Conservation (phyloP, 2,113 vertebrate genomes). For the Chaenogobius annularis region DNA sequence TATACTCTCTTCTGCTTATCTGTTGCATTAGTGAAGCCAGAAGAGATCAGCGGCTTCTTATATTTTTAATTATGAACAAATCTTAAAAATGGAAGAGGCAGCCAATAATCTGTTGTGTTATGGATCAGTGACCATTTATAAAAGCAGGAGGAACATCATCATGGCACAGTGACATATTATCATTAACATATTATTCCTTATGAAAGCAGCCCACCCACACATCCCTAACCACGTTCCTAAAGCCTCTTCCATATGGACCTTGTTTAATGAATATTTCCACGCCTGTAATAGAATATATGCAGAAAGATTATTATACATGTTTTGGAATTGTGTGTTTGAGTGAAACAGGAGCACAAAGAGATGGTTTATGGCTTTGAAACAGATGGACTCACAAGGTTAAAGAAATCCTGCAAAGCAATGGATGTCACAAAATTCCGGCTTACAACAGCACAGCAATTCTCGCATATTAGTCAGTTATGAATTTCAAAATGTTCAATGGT, state of each 20-base stretch:
- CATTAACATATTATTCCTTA: conserved; percentile 29
- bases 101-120: background rate
- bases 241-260: conserved; percentile 21
- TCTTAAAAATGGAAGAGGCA: background rate
- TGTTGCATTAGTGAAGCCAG: background rate
- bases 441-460: conserved; percentile 27
- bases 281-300: background rate
- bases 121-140: conserved; percentile 33
- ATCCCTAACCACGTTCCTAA: conserved; percentile 20
- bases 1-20: background rate
- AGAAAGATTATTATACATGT: conserved; percentile 5
- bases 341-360: conserved; percentile 13
- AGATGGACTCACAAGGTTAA: conserved; percentile 54
- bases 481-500: background rate
- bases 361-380: conserved; percentile 25
- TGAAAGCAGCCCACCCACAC: conserved; percentile 12
- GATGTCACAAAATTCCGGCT: conserved; percentile 24
- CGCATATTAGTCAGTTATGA: background rate
- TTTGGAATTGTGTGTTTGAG: conserved; percentile 20
- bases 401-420: conserved; percentile 49
- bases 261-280: conserved; percentile 1
- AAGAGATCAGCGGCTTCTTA: background rate
- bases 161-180: conserved; percentile 20
- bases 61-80: background rate
- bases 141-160: conserved; percentile 20